Conservation (phyloP, 1,140 invertebrate genomes). For the Calliopsis andreniformis region DNA sequence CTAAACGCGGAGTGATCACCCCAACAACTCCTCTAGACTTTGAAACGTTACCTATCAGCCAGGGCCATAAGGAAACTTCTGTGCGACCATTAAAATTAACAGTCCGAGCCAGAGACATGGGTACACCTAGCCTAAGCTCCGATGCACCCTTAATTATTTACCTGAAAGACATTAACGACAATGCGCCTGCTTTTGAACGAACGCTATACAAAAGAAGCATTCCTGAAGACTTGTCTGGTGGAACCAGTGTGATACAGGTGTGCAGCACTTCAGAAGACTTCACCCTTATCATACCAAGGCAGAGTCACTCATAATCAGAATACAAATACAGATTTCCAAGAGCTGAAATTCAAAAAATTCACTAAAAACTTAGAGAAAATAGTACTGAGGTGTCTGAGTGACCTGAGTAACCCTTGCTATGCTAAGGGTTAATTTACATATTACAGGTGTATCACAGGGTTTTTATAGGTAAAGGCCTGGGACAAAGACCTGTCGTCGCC, state of each 20-base stretch:
- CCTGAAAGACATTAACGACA: slow-evolving; percentile 94
- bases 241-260: slow-evolving; percentile 90
- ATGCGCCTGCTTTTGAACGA: slow-evolving; percentile 90
- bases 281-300: too few relatives aligned
- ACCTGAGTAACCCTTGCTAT: too few relatives aligned
- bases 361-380: too few relatives aligned
- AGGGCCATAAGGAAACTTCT: slow-evolving; percentile 81
- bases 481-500: slow-evolving; percentile 93
- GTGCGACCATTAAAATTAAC: slow-evolving; percentile 88
- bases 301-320: too few relatives aligned
- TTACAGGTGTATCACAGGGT: neutral
- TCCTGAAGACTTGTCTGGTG: slow-evolving; percentile 90
- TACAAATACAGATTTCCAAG: too few relatives aligned
- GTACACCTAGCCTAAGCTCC: slow-evolving; percentile 88
- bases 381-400: too few relatives aligned
- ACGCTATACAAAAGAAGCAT: slow-evolving; percentile 88
- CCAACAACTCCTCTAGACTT: slow-evolving; percentile 89
- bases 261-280: neutral
- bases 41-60: slow-evolving; percentile 85
- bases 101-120: slow-evolving; percentile 90
- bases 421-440: too few relatives aligned
- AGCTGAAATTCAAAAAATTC: too few relatives aligned
- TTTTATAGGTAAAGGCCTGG: slow-evolving; percentile 86
- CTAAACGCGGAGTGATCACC: slow-evolving; percentile 86
- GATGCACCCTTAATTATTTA: slow-evolving; percentile 90